These are phyloP conservation scores for Crotalus tigris DNA, from an alignment of 2,113 vertebrate species.

Conservation along the genomic window DNA sequence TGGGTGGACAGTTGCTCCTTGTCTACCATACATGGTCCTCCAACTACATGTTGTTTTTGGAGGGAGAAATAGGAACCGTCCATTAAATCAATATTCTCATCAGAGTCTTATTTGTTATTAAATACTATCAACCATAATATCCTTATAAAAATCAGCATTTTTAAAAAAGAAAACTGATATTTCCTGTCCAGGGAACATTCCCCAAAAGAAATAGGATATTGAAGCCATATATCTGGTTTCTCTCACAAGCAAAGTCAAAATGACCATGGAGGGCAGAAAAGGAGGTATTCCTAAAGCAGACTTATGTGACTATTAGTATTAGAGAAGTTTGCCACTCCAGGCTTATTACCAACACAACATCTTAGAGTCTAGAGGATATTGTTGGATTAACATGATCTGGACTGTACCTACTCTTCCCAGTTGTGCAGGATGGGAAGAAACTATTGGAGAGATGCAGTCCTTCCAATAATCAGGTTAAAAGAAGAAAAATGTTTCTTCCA, in stretches of 20 bases:
- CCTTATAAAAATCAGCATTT: background rate
- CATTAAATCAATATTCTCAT: background rate
- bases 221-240: background rate
- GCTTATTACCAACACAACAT: background rate
- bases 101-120: background rate
- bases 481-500: too few relatives aligned
- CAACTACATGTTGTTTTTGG: background rate
- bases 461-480: too few relatives aligned
- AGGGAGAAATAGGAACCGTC: background rate
- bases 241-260: background rate
- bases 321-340: background rate
- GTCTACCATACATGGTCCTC: background rate
- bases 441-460: too few relatives aligned
- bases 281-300: background rate
- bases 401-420: too few relatives aligned
- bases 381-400: too few relatives aligned
- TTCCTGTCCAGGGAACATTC: background rate
- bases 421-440: too few relatives aligned
- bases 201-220: background rate
- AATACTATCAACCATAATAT: background rate
- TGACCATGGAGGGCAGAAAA: background rate
- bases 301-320: background rate
- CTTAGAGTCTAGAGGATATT: background rate
- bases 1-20: background rate
- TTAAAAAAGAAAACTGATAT: background rate